A percentile compares a stretch with the other conserved stretches of the same genome.
These are phyloP conservation scores for Agrilus cyanescens DNA, from an alignment of 2,888 invertebrate genomes.

Conservation along the genomic window DNA sequence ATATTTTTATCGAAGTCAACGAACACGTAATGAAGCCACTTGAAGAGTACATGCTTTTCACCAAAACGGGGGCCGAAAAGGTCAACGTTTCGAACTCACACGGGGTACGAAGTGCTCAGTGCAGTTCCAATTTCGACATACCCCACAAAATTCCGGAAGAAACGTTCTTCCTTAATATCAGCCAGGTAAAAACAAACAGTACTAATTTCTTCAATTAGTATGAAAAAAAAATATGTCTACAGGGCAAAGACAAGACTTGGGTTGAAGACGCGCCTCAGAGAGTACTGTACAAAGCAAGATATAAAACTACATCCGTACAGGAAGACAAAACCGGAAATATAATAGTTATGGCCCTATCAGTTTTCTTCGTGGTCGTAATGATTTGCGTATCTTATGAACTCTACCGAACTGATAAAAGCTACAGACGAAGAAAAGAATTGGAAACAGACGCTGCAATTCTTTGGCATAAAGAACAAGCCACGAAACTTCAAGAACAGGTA, in stretches of 20 bases:
- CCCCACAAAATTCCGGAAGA: slow-evolving; percentile 45
- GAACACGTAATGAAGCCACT: slow-evolving; percentile 80
- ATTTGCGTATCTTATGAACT: slow-evolving; percentile 59
- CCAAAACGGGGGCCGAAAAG: slow-evolving; percentile 69
- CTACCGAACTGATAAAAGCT: slow-evolving; percentile 63
- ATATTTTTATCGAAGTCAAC: slow-evolving; percentile 77
- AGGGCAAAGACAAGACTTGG: slow-evolving; percentile 69
- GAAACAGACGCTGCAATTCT: slow-evolving; percentile 66
- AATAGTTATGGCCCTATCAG: slow-evolving; percentile 66
- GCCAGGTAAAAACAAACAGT: slow-evolving; percentile 37
- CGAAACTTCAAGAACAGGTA: slow-evolving; percentile 33
- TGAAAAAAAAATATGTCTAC: too few species aligned
- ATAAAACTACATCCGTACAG: slow-evolving; percentile 60
- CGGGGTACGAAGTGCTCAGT: slow-evolving; percentile 76
- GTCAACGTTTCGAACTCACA: slow-evolving; percentile 79
- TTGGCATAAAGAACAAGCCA: slow-evolving; percentile 61
- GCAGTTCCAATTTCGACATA: slow-evolving; percentile 65
- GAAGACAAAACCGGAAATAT: slow-evolving; percentile 69
- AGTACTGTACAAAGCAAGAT: slow-evolving; percentile 61
- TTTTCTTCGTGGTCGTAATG: slow-evolving; percentile 59
- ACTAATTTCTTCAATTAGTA: too few species aligned
- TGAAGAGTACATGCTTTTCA: slow-evolving; percentile 87
- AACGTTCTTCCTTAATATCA: slow-evolving; percentile 44
- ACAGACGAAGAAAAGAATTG: slow-evolving; percentile 58
- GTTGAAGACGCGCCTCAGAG: slow-evolving; percentile 73